Base-by-base conservation (phyloP, 2,113 vertebrate species). In the Pluvianellus socialis region DNA sequence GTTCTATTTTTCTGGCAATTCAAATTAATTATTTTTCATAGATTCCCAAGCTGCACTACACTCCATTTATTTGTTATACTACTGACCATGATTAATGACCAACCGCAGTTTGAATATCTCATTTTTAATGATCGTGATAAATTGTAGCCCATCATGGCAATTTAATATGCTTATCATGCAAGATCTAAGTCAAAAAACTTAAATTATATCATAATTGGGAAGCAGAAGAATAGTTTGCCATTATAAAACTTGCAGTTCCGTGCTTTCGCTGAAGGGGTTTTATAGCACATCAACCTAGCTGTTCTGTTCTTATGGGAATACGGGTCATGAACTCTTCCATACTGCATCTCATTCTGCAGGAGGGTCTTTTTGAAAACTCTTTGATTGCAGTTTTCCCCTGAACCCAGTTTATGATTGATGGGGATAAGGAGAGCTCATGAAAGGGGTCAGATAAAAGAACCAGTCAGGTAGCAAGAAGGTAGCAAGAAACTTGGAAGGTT, bases 71-170 rank as follows among this genome's bases (percentile, higher is more conserved):
- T 95, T 96, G 67, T 95, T 93, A 49, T 88, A 71, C 28, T 80
- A 14, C 80, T 96, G 95, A 94, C 92, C 91, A 93, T 97, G 97
- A 97, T 97, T 97, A 97, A 97, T 96, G 95, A 96, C 92, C 83
- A 81, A 61, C 76, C 44, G 42, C 75, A 76, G 45, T 77, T 28
- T 89, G 55, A 97, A 79, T 93, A 96, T 88, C 91, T 95, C 77
- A 86, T 88, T 95, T 97, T 97, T 94, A 95, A 91, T 66, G 90
- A 93, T 91, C 89, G 85, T 93, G 95, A 97, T 96, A 96, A 95
- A 97, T 93, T 93, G 90, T 65, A 94, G 83, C 35, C 74, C 77
- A 92, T 96, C 83, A 90, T 75, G 27, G 35, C 58, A 95, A 96
- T 94, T 97, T 93, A 95, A 94, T 93, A 79, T 94, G 85, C 95